A percentile compares a stretch with the other conserved stretches of the same genome.
phyloP scores from a whole-genome alignment of 2,113 vertebrate genomes.

The Tetrao urogallus region DNA sequence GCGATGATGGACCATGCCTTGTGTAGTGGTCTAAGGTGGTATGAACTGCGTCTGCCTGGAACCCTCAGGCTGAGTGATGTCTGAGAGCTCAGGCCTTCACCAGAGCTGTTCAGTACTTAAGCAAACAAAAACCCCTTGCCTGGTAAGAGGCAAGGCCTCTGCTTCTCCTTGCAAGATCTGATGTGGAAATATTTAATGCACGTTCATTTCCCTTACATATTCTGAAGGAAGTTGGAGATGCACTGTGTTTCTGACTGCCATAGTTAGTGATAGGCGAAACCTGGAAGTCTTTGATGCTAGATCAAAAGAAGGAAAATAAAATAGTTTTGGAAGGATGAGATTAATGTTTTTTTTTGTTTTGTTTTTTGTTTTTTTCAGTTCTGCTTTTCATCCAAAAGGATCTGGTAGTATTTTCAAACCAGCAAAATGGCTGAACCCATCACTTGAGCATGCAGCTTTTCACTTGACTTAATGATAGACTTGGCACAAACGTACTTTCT shows the following conservation, averaged over 20 bases:
- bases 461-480: background rate
- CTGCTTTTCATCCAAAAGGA: background rate
- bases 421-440: background rate
- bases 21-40: background rate
- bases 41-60: background rate
- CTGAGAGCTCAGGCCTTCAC: background rate
- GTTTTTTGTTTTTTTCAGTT: background rate
- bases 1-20: background rate
- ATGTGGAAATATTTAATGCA: background rate
- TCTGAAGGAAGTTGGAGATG: background rate
- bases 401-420: constrained; percentile 2
- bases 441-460: background rate
- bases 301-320: constrained; percentile 33
- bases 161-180: background rate
- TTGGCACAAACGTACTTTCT: background rate
- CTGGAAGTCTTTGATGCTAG: constrained; percentile 30
- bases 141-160: background rate
- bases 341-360: background rate
- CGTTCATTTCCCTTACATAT: background rate
- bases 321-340: background rate
- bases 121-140: background rate
- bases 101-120: background rate
- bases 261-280: background rate
- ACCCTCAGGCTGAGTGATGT: background rate
- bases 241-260: background rate